phyloP scores from a whole-genome alignment of 2,888 invertebrate genomes.

The Nemotelus nigrinus region DNA sequence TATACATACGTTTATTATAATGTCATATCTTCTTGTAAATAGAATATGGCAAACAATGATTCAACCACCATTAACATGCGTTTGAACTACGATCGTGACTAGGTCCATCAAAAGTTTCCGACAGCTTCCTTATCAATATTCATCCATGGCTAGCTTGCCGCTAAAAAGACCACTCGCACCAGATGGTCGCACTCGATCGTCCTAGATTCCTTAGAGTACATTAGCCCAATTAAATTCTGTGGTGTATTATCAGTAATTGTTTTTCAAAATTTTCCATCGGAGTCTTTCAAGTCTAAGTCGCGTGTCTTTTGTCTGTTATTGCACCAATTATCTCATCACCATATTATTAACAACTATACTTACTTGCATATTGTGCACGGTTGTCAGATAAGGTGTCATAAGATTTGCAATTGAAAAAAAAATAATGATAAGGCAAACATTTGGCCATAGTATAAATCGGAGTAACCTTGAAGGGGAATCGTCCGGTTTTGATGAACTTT shows the following conservation, averaged over 20 bases:
- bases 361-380: background rate
- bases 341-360: background rate
- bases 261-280: slow-evolving; percentile 16
- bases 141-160: too few species aligned
- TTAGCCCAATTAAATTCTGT: background rate
- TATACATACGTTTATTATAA: too few species aligned
- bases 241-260: background rate
- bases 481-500: slow-evolving; percentile 2
- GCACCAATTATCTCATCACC: background rate
- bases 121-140: too few species aligned
- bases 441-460: background rate
- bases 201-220: slow-evolving; percentile 17
- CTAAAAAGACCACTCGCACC: too few species aligned
- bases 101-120: too few species aligned
- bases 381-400: background rate
- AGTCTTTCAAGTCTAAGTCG: background rate
- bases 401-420: background rate
- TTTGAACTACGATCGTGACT: too few species aligned
- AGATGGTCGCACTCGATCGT: background rate
- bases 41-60: too few species aligned
- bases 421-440: background rate
- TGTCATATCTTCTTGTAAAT: too few species aligned
- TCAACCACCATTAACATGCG: too few species aligned
- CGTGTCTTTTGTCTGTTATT: slow-evolving; percentile 12
- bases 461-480: background rate